These are phyloP conservation scores for Calameuta filiformis DNA, from an alignment of 2,888 invertebrate species.

Conservation along the genomic window DNA sequence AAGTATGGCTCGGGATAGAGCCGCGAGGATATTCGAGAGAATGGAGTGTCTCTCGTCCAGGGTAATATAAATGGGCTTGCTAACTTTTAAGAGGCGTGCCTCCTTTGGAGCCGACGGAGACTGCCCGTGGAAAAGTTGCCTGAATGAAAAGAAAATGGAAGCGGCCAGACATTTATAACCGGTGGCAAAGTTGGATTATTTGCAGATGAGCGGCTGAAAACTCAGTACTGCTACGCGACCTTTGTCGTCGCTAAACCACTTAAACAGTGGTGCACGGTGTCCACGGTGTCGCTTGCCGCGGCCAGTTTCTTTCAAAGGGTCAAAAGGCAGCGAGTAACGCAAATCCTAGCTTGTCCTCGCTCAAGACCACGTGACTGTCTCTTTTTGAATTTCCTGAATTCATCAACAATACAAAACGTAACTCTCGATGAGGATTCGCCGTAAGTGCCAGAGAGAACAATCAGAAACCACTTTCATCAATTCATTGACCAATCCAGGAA, in stretches of 20 bases:
- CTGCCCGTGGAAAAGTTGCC: not conserved
- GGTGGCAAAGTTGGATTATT: constrained; percentile 5
- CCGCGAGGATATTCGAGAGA: constrained; percentile 3
- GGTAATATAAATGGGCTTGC: constrained; percentile 24
- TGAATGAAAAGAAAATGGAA: constrained; percentile 3
- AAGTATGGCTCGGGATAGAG: constrained; percentile 10
- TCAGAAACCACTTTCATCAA: not conserved
- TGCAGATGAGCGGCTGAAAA: not conserved
- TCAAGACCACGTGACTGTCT: not conserved
- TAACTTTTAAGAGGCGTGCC: constrained; percentile 4
- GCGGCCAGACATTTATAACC: constrained; percentile 7
- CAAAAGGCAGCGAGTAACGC: not conserved
- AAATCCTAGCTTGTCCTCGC: not conserved
- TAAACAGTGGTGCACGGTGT: not conserved
- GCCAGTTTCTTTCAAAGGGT: not conserved
- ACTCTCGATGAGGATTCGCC: not conserved
- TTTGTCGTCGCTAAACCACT: not conserved
- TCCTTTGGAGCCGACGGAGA: not conserved
- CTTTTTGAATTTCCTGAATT: not conserved
- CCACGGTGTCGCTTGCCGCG: not conserved
- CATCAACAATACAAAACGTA: not conserved
- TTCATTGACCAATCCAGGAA: not conserved
- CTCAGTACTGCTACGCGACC: not conserved
- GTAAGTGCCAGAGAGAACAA: not conserved
- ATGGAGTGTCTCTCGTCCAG: constrained; percentile 9